Conservation (phyloP, 2,797 vertebrate genomes). For the Tolypeutes matacus region DNA sequence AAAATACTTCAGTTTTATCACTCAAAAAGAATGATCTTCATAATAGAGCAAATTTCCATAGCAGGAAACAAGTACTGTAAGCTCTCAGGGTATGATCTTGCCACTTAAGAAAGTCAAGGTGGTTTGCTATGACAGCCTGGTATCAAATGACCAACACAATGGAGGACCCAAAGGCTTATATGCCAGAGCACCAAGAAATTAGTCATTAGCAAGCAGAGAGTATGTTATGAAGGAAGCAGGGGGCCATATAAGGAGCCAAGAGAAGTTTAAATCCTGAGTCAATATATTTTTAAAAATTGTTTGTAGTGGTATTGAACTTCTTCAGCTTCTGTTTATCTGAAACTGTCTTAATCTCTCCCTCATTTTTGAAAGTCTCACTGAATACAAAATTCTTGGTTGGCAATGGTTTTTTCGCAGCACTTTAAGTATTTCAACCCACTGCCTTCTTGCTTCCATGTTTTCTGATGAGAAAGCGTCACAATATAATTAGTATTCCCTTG, state of each 20-base stretch:
- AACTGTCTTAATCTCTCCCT: too few relatives aligned
- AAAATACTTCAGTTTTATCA: conserved; percentile 49
- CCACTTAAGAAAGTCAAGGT: background rate
- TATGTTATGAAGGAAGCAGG: background rate
- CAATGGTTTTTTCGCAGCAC: too few relatives aligned
- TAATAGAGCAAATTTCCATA: background rate
- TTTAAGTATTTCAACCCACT: too few relatives aligned
- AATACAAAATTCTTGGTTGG: too few relatives aligned
- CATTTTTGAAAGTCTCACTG: too few relatives aligned
- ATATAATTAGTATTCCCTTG: too few relatives aligned
- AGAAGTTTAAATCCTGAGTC: background rate
- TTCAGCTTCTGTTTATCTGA: too few relatives aligned
- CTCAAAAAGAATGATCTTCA: conserved; percentile 33
- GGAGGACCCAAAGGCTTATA: background rate
- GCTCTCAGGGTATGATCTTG: background rate
- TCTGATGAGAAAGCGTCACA: too few relatives aligned
- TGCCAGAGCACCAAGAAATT: background rate
- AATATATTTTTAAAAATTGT: background rate
- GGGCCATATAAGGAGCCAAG: background rate
- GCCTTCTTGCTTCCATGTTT: too few relatives aligned
- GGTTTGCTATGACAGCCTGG: background rate
- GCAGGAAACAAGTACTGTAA: background rate
- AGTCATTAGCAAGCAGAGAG: background rate
- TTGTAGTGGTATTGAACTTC: too few relatives aligned
- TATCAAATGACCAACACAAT: background rate